Percentiles rank a stretch among this genome's conserved stretches.
These are phyloP conservation scores for Coccyzus lansbergi DNA, from an alignment of 2,797 vertebrate species.

Conservation along the genomic window DNA sequence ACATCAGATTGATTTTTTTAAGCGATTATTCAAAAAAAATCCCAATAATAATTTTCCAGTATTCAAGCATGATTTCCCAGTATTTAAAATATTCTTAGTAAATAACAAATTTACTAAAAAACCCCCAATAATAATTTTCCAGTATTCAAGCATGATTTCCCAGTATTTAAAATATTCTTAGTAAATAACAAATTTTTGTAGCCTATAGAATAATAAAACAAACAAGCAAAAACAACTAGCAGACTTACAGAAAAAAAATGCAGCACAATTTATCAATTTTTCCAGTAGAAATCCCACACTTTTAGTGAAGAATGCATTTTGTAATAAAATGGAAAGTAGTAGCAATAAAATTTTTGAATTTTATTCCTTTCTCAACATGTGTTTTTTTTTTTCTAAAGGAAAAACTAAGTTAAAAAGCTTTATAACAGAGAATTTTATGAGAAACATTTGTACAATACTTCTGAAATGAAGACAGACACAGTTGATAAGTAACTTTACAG, in stretches of 20 bases:
- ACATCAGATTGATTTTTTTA: not conserved
- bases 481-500: not conserved
- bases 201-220: not conserved
- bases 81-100: not conserved
- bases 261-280: not conserved
- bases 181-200: not conserved
- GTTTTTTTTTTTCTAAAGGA: not conserved
- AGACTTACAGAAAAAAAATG: not conserved
- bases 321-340: not conserved
- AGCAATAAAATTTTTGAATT: not conserved
- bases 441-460: not conserved
- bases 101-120: not conserved
- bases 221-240: not conserved
- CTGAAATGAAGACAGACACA: not conserved
- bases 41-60: too few species aligned
- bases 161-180: not conserved
- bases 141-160: too few species aligned
- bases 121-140: not conserved
- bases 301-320: not conserved
- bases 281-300: fast-evolving
- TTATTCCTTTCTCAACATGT: not conserved
- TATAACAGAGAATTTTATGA: not conserved
- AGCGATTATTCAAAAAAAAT: not conserved
- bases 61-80: not conserved
- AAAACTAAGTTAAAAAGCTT: not conserved